Evolutionary conservation across 2,888 invertebrate genomes (phyloP).

Genomic region (Ormyrus nitidulus): DNA sequence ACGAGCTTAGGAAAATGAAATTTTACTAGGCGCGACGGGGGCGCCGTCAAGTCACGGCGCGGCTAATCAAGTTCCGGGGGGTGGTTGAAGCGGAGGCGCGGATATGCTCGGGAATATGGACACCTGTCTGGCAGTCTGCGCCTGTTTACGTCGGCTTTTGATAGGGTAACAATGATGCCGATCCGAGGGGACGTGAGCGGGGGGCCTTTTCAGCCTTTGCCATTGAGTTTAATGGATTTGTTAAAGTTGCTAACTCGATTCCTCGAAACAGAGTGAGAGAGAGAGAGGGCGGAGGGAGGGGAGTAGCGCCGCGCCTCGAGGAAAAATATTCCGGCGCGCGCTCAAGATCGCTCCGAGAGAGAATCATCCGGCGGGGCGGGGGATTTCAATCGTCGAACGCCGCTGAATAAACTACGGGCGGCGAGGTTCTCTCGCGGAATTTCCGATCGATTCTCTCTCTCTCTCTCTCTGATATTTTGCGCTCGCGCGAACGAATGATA

Average conservation of each 20-base stretch:
- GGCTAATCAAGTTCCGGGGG: constrained; percentile 3
- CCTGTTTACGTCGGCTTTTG: not conserved
- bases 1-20: constrained; percentile 12
- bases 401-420: constrained; percentile 39
- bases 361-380: not conserved
- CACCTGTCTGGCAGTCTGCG: not conserved
- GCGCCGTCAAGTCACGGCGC: not conserved
- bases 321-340: too few species aligned
- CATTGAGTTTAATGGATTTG: too few species aligned
- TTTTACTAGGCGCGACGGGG: not conserved
- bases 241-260: too few species aligned
- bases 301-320: too few species aligned
- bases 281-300: too few species aligned
- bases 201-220: too few species aligned
- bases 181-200: too few species aligned
- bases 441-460: constrained; percentile 35
- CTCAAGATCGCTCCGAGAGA: too few species aligned
- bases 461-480: constrained; percentile 15
- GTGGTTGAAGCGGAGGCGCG: not conserved
- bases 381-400: constrained; percentile 41
- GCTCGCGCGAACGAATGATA: constrained; percentile 18
- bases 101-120: not conserved
- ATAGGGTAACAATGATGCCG: too few species aligned
- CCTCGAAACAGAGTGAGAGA: too few species aligned
- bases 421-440: not conserved